Evolutionary conservation across 2,113 vertebrate genomes (phyloP).

Genomic region (Cheilinus undulatus): DNA sequence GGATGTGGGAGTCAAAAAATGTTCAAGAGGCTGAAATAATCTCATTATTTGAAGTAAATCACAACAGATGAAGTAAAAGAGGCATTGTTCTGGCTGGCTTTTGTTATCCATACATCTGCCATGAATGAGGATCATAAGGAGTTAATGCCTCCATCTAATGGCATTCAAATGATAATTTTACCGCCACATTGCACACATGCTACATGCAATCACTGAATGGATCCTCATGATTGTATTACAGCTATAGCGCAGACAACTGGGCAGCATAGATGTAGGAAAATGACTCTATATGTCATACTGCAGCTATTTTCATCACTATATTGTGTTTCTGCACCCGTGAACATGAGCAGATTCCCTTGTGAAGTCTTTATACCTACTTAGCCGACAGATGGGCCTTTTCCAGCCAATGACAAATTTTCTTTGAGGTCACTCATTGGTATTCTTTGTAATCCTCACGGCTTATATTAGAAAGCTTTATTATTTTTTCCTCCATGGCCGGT

Average conservation of each 20-base stretch:
- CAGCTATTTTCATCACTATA: conserved; percentile 32
- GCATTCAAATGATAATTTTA: conserved; percentile 68
- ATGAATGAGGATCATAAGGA: conserved; percentile 44
- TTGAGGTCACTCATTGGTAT: conserved; percentile 72
- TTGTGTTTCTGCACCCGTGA: conserved; percentile 41
- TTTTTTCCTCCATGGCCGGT: conserved; percentile 27
- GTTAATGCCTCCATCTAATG: conserved; percentile 64
- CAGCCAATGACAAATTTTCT: conserved; percentile 60
- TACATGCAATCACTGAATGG: conserved; percentile 26
- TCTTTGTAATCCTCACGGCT: conserved; percentile 52
- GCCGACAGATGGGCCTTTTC: conserved; percentile 59
- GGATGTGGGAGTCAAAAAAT: conserved; percentile 13
- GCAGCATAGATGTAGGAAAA: conserved; percentile 34
- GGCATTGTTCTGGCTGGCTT: conserved; percentile 25
- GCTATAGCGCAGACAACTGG: conserved; percentile 40
- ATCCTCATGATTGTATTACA: conserved; percentile 38
- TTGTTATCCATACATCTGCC: conserved; percentile 22
- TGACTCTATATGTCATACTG: conserved; percentile 25
- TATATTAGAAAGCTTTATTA: conserved; percentile 40
- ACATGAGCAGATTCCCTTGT: conserved; percentile 26
- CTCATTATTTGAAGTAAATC: conserved; percentile 32
- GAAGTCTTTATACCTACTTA: conserved; percentile 44
- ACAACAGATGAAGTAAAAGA: conserved; percentile 20
- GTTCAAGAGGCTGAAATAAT: conserved; percentile 39
- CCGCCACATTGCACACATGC: conserved; percentile 60